These are phyloP conservation scores for Excalfactoria chinensis DNA, from an alignment of 2,113 vertebrate genomes.

Conservation along the genomic window DNA sequence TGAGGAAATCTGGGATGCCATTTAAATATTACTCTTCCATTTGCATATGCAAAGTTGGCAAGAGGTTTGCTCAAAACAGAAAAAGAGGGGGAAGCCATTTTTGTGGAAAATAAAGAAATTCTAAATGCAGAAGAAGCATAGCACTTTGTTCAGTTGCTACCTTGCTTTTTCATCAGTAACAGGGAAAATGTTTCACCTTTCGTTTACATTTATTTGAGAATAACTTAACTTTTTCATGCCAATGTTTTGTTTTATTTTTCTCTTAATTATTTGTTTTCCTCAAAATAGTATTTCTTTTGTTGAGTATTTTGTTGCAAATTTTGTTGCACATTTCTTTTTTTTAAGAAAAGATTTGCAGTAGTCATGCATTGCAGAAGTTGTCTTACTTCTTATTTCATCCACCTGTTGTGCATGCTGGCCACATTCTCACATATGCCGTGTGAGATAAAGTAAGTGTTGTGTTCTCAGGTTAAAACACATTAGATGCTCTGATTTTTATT, in stretches of 20 bases:
- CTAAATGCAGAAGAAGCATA: rapidly evolving
- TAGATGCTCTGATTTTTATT: neutral
- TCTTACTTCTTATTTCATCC: neutral
- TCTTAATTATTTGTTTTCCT: neutral
- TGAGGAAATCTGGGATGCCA: neutral
- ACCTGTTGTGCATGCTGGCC: rapidly evolving
- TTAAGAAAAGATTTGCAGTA: neutral
- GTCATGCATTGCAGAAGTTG: neutral
- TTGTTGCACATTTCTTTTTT: too few relatives aligned
- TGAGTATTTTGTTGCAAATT: neutral
- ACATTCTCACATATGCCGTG: neutral
- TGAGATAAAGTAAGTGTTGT: neutral
- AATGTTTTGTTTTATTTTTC: rapidly evolving
- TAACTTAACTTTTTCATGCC: neutral
- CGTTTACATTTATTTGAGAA: too few relatives aligned
- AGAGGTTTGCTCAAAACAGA: neutral
- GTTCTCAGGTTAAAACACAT: neutral
- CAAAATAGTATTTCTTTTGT: neutral
- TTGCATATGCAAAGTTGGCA: neutral
- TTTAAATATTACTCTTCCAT: neutral
- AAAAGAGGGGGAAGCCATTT: neutral
- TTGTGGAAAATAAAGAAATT: neutral
- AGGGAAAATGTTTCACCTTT: neutral
- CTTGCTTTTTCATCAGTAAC: neutral
- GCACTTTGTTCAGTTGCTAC: neutral